phyloP scores from a whole-genome alignment of 1,140 invertebrate species.

The Neodiprion virginianus region DNA sequence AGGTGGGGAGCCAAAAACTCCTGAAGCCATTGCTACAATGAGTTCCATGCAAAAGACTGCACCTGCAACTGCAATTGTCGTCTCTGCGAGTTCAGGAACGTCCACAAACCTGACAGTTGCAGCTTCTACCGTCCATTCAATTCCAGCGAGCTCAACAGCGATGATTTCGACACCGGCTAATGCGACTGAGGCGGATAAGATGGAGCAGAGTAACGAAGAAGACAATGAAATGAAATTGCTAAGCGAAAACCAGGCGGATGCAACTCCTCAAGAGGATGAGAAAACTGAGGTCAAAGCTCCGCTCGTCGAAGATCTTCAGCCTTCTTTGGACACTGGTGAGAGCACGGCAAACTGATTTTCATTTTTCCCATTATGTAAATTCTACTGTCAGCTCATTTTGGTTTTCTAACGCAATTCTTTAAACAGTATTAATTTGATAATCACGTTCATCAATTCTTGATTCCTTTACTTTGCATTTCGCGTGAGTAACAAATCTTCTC shows the following conservation, averaged over 20 bases:
- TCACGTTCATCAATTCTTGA: background rate
- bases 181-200: conserved; percentile 34
- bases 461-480: conserved; percentile 14
- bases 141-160: conserved; percentile 42
- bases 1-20: conserved; percentile 53
- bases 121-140: conserved; percentile 43
- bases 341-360: too few relatives aligned
- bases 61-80: conserved; percentile 31
- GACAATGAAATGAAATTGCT: conserved; percentile 26
- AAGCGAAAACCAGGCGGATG: background rate
- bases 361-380: too few relatives aligned
- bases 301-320: conserved; percentile 45
- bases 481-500: conserved; percentile 5
- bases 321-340: conserved; percentile 51
- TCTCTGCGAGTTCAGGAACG: conserved; percentile 36
- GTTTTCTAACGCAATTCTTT: too few relatives aligned
- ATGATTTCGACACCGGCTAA: conserved; percentile 44
- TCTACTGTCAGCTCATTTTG: too few relatives aligned
- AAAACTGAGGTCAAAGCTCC: conserved; percentile 38
- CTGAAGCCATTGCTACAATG: conserved; percentile 47
- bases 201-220: conserved; percentile 28
- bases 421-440: too few relatives aligned
- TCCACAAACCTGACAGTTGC: conserved; percentile 39
- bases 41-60: conserved; percentile 1
- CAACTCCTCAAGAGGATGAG: conserved; percentile 20